Evolutionary conservation across 2,113 vertebrate genomes (phyloP), one percentile per base, ranked within the genome.

Genomic region (Cygnus buccinator): DNA sequence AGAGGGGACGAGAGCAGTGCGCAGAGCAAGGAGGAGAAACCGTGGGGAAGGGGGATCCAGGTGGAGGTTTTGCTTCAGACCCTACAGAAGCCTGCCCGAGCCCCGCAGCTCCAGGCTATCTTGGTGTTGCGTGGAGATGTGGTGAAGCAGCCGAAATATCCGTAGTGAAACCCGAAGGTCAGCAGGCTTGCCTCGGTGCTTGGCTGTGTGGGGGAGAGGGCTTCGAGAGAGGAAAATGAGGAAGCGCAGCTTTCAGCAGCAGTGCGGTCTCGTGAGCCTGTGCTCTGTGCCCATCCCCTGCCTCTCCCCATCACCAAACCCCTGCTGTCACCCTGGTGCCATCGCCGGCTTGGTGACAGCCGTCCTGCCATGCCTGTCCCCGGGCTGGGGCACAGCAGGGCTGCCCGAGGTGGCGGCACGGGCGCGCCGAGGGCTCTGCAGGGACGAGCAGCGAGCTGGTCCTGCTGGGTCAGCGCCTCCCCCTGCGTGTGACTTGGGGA

Each of bases 161-260:
- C 8, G 0, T 11, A 13, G 71, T 17, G 10, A 54, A 74, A 35
- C 1, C 1, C 5, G 22, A 0, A 5, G 17, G 10, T 59, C 5
- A 1, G 2, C 20, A 17, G 39, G 43, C 14, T 79, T 0, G 0
- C 57, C 54, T 31, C 6, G 19, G 18, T 11, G 62, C 37, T 23
- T 19, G 63, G 26, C 26, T 65, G 63, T 4, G 13, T 23, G 20
- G 43, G 41, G 33, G 43, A 14, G 22, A 41, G 31, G 43, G 9
- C 33, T 33, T 61, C 8, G 21, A 31, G 43, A 22, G 75, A 76
- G 62, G 65, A 23, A 37, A 43, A 3, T 68, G 39, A n/a, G 72
- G 54, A 75, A 6, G 29, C 22, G 43, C 29, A 33, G 28, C 63
- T 44, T 11, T 26, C 13, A 3, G 41, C 43, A 23, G 9, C 44